A percentile compares a stretch with the other conserved stretches of the same genome.
These are phyloP conservation scores for Epistrophella euchroma DNA, from an alignment of 2,888 invertebrate species.

Conservation along the genomic window DNA sequence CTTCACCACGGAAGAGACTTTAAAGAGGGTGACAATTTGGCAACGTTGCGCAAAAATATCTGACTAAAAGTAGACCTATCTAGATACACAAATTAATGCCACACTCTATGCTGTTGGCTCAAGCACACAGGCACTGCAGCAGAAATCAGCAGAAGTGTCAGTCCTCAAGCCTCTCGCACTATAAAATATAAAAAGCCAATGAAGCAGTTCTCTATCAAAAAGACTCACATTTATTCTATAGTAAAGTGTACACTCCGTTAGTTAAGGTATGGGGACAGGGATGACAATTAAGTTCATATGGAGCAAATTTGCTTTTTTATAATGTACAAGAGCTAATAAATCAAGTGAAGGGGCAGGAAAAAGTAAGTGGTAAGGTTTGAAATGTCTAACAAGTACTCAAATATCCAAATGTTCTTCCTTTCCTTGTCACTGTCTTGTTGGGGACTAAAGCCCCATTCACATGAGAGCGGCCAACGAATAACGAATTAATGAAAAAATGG, in stretches of 20 bases:
- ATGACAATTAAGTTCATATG: background rate
- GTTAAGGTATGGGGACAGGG: background rate
- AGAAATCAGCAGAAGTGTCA: slow-evolving; percentile 42
- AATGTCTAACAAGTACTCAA: too few species aligned
- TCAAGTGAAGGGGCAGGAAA: too few species aligned
- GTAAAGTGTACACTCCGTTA: background rate
- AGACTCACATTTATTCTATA: slow-evolving; percentile 42
- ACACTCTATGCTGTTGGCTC: background rate
- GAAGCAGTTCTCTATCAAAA: slow-evolving; percentile 55
- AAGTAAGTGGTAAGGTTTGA: too few species aligned
- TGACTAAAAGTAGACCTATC: slow-evolving; percentile 36
- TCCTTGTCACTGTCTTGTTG: too few species aligned
- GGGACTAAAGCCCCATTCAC: too few species aligned
- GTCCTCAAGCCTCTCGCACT: slow-evolving; percentile 15
- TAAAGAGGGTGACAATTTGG: slow-evolving; percentile 54
- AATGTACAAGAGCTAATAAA: background rate
- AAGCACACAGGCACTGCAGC: slow-evolving; percentile 5
- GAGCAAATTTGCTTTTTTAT: background rate
- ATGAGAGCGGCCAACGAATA: too few species aligned
- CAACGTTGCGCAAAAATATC: slow-evolving; percentile 59
- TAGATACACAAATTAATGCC: slow-evolving; percentile 52
- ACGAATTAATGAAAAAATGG: too few species aligned
- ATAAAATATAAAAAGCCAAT: slow-evolving; percentile 47
- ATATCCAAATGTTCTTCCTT: too few species aligned
- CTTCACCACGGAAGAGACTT: background rate